Conservation (phyloP, 2,113 vertebrate genomes). For the Argyrosomus japonicus region DNA sequence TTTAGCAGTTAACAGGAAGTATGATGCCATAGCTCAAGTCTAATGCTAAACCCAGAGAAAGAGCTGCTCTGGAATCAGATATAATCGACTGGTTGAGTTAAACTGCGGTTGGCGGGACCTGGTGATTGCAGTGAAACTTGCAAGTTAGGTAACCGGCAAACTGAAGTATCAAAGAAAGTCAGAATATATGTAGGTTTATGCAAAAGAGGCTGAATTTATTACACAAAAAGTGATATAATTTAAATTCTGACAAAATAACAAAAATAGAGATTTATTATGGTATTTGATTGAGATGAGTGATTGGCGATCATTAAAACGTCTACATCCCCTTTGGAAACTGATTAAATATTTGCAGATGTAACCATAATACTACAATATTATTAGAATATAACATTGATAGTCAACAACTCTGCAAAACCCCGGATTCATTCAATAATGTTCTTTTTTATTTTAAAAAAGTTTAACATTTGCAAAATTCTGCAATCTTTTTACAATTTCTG, state of each 20-base stretch:
- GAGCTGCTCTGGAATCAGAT: constrained; percentile 21
- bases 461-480: background rate
- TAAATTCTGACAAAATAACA: background rate
- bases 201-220: background rate
- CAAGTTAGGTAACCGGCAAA: background rate
- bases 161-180: background rate
- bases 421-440: too few relatives aligned
- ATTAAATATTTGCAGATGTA: too few relatives aligned
- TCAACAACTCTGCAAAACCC: too few relatives aligned
- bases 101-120: background rate
- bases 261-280: too few relatives aligned
- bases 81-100: constrained; percentile 25
- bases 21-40: background rate
- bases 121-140: background rate
- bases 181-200: background rate
- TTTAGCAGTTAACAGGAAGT: background rate
- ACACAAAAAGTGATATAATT: background rate
- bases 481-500: background rate
- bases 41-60: background rate
- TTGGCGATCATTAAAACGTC: background rate
- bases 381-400: too few relatives aligned
- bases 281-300: background rate
- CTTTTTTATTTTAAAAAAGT: too few relatives aligned
- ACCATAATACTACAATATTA: too few relatives aligned
- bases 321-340: background rate